These are phyloP conservation scores for Mustela nigripes DNA, from an alignment of 2,113 vertebrate species.

Conservation along the genomic window DNA sequence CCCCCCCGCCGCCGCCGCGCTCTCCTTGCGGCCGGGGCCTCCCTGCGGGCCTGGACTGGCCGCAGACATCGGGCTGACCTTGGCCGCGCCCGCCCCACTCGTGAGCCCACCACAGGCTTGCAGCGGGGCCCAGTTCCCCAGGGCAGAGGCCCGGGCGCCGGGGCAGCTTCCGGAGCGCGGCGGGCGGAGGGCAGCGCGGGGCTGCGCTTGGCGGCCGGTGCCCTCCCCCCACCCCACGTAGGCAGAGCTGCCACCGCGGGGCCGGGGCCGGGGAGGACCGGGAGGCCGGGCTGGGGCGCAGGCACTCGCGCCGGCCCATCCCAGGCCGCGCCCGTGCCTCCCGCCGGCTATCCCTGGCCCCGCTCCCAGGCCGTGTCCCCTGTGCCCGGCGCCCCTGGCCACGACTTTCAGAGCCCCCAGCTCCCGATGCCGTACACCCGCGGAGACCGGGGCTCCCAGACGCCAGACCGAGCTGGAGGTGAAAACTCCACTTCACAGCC, in stretches of 20 bases:
- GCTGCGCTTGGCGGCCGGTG: no score
- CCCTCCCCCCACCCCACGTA: no score
- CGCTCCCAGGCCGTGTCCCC: background rate
- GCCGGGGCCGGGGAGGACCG: background rate
- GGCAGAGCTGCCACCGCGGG: background rate
- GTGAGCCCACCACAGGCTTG: background rate
- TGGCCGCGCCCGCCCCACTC: background rate
- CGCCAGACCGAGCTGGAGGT: slow-evolving; percentile 81
- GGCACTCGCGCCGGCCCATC: accelerated
- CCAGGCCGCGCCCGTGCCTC: accelerated
- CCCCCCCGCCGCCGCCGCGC: background rate
- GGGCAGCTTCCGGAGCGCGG: background rate
- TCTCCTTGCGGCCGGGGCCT: background rate
- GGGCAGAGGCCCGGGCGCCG: background rate
- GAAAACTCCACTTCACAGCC: slow-evolving; percentile 87
- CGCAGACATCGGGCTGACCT: background rate
- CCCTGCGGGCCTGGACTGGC: accelerated
- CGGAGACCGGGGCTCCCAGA: slow-evolving; percentile 77
- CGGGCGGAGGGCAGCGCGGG: background rate
- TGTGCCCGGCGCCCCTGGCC: background rate
- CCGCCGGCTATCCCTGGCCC: accelerated
- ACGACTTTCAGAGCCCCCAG: accelerated
- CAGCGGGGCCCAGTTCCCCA: background rate
- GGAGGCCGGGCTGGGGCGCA: accelerated
- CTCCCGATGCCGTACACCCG: slow-evolving; percentile 60